phyloP scores from a whole-genome alignment of 2,888 invertebrate species.

The Thecocarcelia acutangulata region DNA sequence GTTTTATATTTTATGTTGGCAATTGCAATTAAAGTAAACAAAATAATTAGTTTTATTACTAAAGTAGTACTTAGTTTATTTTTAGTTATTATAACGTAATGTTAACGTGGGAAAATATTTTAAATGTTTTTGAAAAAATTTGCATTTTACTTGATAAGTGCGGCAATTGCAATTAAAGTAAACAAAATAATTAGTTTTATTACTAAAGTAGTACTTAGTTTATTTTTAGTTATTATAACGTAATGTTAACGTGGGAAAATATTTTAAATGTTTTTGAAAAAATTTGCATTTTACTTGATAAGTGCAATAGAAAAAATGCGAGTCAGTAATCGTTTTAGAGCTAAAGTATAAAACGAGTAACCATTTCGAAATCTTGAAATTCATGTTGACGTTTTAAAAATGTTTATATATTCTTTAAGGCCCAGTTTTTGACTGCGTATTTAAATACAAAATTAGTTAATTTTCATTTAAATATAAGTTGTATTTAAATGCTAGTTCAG shows the following conservation, averaged over 20 bases:
- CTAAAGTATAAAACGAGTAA: too few species aligned
- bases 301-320: background rate
- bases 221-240: slow-evolving; percentile 1
- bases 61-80: background rate
- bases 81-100: slow-evolving; percentile 16
- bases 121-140: slow-evolving; percentile 4
- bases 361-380: too few species aligned
- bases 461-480: too few species aligned
- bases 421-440: too few species aligned
- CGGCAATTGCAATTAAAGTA: background rate
- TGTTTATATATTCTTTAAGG: too few species aligned
- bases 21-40: slow-evolving; percentile 1
- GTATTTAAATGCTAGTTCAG: too few species aligned
- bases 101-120: slow-evolving; percentile 50
- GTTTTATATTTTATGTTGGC: slow-evolving; percentile 17
- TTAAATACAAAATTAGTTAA: too few species aligned
- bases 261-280: background rate
- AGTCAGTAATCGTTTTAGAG: too few species aligned
- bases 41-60: background rate
- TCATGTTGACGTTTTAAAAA: too few species aligned
- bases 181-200: background rate
- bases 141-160: slow-evolving; percentile 2
- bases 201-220: background rate
- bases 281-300: slow-evolving; percentile 8
- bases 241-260: slow-evolving; percentile 53